Conservation (phyloP, 2,113 vertebrate genomes). For the Boleophthalmus pectinirostris region DNA sequence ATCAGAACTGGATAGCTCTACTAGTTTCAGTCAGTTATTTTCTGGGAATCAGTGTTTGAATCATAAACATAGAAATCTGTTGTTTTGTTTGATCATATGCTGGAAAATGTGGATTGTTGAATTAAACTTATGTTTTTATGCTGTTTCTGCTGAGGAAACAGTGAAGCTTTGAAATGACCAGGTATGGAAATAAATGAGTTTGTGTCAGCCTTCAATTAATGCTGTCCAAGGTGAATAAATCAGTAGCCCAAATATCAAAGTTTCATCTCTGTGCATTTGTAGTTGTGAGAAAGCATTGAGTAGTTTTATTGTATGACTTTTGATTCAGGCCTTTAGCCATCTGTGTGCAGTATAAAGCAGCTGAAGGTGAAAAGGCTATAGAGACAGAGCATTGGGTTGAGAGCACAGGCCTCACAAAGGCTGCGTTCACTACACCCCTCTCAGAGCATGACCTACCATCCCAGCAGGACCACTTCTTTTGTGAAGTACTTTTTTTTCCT, state of each 20-base stretch:
- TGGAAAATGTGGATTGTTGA: too few relatives aligned
- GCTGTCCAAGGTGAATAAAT: not conserved
- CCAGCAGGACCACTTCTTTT: conserved; percentile 62
- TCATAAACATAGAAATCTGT: too few relatives aligned
- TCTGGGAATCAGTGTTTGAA: too few relatives aligned
- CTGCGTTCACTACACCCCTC: conserved; percentile 58
- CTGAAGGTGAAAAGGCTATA: conserved; percentile 51
- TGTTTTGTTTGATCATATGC: too few relatives aligned
- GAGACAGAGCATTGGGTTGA: conserved; percentile 35
- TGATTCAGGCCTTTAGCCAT: not conserved
- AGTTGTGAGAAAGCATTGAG: not conserved
- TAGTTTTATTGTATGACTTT: not conserved
- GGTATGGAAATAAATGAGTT: not conserved
- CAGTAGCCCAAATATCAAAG: not conserved
- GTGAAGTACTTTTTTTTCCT: conserved; percentile 55
- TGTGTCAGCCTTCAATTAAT: not conserved
- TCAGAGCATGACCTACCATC: conserved; percentile 68
- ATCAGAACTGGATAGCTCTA: too few relatives aligned
- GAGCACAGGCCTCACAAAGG: conserved; percentile 59
- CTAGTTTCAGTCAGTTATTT: too few relatives aligned
- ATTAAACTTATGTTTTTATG: too few relatives aligned
- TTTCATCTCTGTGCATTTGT: not conserved
- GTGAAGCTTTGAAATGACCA: too few relatives aligned
- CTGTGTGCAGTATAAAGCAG: conserved; percentile 17
- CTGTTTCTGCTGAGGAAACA: too few relatives aligned